A percentile compares a stretch with the other conserved stretches of the same genome.
Conservation (phyloP, 2,797 vertebrate genomes). For the Sebastes kiyomatsui region DNA sequence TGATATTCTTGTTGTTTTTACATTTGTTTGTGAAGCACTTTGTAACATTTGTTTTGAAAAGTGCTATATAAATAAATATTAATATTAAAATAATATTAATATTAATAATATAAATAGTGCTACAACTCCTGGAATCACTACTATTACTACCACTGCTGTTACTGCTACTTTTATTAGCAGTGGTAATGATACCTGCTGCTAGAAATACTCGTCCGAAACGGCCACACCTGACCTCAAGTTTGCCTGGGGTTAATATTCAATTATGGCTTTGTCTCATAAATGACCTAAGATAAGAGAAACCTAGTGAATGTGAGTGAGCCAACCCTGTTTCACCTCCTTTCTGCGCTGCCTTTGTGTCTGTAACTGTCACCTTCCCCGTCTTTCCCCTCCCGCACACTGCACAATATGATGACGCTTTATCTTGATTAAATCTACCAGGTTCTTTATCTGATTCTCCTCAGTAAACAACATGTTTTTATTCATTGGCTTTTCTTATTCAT, state of each 20-base stretch:
- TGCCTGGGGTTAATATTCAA: neutral
- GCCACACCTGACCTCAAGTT: neutral
- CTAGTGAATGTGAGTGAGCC: neutral
- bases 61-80: too few species aligned
- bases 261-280: neutral
- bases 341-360: constrained; percentile 1
- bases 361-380: constrained; percentile 26
- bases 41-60: too few species aligned
- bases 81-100: too few species aligned
- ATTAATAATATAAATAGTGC: neutral
- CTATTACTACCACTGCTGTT: neutral
- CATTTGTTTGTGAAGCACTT: too few species aligned
- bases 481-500: constrained; percentile 18
- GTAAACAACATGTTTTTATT: constrained; percentile 51
- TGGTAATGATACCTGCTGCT: neutral
- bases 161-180: neutral
- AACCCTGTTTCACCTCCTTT: neutral
- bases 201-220: neutral
- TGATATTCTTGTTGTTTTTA: too few species aligned
- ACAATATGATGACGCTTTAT: constrained; percentile 42
- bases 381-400: constrained; percentile 12
- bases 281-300: neutral
- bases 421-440: constrained; percentile 69
- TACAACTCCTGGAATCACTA: neutral
- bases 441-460: constrained; percentile 54